Base-by-base conservation (phyloP, 2,797 vertebrate species). In the Pogoniulus pusillus region DNA sequence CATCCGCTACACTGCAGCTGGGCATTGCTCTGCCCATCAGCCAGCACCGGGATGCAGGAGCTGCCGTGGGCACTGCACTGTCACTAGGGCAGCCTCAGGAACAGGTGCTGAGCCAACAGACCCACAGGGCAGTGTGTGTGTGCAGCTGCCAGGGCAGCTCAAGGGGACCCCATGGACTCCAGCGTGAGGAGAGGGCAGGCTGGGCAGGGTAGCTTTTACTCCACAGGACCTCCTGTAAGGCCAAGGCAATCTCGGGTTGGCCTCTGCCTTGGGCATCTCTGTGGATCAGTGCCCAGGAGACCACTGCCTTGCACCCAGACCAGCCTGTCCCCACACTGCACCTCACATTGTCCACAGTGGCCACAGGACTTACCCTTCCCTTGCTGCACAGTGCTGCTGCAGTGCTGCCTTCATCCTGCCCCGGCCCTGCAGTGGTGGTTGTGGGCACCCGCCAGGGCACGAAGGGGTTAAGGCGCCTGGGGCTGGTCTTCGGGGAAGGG, bases 401-500 rank as follows among this genome's bases (percentile, higher is more conserved):
- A 3, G 0, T 5, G 14, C 27, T 6, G 7, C 20, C 29, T 22
- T 1, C 18, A 1, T n/a, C 55, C 74, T 9, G 65, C 34, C 32
- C 41, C 4, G 2, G 45, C 51, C 60, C 64, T 60, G 3, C 26
- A 4, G 26, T 32, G 23, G 10, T n/a, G 1, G 0, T 8, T 5
- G 19, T 3, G 64, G 62, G 58, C 74, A 16, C 20, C 14, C 4
- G 8, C 37, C 3, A 18, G 82, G 92, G 49, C 34, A 43, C 9
- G 81, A 96, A 95, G 88, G 96, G 81, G 91, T 95, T 97, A 96
- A 95, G 59, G 71, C 2, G 63, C 91, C 79, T 7, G 68, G 60
- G 71, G 85, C 88, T 22, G 73, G 55, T 8, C 75, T 64, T 16
- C 4, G 39, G 80, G 85, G 89, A 88, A 57, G 87, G 66, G 75